Percentiles rank a stretch among this genome's conserved stretches.
These are phyloP conservation scores for Acanthoscelides obtectus DNA, from an alignment of 2,888 invertebrate genomes.

Conservation along the genomic window DNA sequence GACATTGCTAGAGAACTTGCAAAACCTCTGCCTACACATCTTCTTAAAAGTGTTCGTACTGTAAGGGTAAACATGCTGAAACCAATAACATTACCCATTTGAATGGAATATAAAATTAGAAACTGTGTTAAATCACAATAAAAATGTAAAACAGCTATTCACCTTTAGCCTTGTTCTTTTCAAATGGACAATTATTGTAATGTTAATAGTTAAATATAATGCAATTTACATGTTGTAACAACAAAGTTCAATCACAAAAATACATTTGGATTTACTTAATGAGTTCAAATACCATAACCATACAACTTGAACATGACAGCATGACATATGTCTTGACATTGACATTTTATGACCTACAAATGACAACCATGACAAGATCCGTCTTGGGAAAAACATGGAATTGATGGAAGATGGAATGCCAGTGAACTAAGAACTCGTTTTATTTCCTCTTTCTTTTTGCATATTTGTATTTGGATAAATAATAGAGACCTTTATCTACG, in stretches of 20 bases:
- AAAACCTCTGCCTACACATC: constrained; percentile 17
- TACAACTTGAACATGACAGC: too few species aligned
- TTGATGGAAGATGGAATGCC: too few species aligned
- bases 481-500: too few species aligned
- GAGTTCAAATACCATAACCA: too few species aligned
- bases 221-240: neutral
- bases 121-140: neutral
- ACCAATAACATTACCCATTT: neutral
- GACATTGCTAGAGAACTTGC: constrained; percentile 15
- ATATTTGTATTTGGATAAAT: too few species aligned
- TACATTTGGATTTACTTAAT: too few species aligned
- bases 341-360: neutral
- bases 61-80: constrained; percentile 3
- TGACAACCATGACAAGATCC: too few species aligned
- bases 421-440: too few species aligned
- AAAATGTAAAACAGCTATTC: neutral
- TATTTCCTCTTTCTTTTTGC: too few species aligned
- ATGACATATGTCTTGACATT: neutral
- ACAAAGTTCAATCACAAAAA: too few species aligned
- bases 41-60: constrained; percentile 15
- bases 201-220: neutral
- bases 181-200: neutral
- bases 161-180: neutral
- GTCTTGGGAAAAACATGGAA: too few species aligned
- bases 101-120: neutral